Conservation (phyloP, 2,888 invertebrate species). For the Eupithecia inturbata region DNA sequence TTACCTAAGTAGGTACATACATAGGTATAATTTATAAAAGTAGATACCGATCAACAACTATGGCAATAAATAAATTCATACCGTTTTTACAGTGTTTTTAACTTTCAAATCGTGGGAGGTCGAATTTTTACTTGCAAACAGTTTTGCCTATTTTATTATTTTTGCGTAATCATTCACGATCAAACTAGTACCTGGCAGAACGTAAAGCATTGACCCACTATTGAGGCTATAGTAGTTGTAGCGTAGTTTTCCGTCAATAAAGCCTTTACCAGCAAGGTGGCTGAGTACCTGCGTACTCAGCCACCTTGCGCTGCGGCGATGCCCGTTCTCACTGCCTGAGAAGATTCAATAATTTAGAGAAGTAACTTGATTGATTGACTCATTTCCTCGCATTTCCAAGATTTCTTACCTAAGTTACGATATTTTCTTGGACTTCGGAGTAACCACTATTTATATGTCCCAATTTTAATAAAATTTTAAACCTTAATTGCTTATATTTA, state of each 20-base stretch:
- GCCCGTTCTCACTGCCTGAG: slow-evolving; percentile 39
- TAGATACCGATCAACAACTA: not conserved
- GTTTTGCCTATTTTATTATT: slow-evolving; percentile 23
- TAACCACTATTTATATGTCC: not conserved
- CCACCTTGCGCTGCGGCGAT: slow-evolving; percentile 44
- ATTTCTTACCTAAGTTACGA: not conserved
- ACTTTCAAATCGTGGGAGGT: slow-evolving; percentile 26
- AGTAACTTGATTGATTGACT: not conserved
- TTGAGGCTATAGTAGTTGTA: slow-evolving; percentile 26
- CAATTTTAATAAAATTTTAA: not conserved
- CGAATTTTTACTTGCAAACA: slow-evolving; percentile 22
- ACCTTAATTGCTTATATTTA: not conserved
- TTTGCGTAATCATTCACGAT: slow-evolving; percentile 30
- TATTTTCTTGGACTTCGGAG: not conserved
- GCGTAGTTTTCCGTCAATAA: slow-evolving; percentile 52
- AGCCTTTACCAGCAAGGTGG: slow-evolving; percentile 51
- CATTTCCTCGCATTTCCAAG: not conserved
- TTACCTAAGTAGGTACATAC: not conserved
- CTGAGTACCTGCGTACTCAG: slow-evolving; percentile 24
- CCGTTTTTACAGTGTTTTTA: slow-evolving; percentile 15
- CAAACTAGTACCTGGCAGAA: slow-evolving; percentile 19
- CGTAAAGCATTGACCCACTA: slow-evolving; percentile 57
- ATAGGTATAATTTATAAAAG: not conserved
- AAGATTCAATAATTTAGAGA: slow-evolving; percentile 41
- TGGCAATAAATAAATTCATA: slow-evolving; percentile 1